A percentile compares a stretch with the other conserved stretches of the same genome.
Conservation (phyloP, 2,113 vertebrate genomes). For the Hemiprocne comata region DNA sequence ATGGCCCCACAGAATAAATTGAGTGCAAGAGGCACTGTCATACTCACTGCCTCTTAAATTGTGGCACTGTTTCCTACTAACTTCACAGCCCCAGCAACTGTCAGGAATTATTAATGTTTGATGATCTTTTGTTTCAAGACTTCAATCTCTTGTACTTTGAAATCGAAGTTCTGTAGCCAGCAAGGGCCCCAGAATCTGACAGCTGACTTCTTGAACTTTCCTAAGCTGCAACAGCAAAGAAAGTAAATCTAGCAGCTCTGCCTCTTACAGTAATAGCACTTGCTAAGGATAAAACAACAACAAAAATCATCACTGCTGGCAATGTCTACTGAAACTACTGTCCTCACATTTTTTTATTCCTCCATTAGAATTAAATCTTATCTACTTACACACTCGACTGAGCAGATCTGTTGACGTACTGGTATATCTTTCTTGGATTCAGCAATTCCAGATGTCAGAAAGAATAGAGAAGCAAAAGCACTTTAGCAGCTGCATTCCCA, state of each 20-base stretch:
- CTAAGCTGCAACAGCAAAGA: slow-evolving; percentile 52
- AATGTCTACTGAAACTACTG: background rate
- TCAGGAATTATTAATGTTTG: slow-evolving; percentile 71
- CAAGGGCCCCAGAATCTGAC: slow-evolving; percentile 56
- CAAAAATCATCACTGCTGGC: background rate
- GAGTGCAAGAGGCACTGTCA: background rate
- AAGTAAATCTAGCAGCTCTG: slow-evolving; percentile 55
- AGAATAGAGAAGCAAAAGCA: background rate
- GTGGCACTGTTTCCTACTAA: background rate
- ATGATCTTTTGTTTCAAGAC: slow-evolving; percentile 76
- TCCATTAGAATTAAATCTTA: slow-evolving; percentile 26
- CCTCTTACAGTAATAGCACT: slow-evolving; percentile 2
- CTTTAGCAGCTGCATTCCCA: background rate
- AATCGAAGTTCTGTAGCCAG: slow-evolving; percentile 77
- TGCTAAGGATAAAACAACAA: background rate
- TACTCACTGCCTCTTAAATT: background rate
- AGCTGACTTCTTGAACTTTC: slow-evolving; percentile 76
- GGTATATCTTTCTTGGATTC: background rate
- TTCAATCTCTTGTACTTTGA: slow-evolving; percentile 74
- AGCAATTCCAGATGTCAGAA: background rate
- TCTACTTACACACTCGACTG: background rate
- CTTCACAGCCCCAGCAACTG: slow-evolving; percentile 30
- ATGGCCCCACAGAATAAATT: background rate
- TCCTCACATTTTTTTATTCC: background rate
- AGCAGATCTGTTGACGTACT: background rate